A percentile compares a stretch with the other conserved stretches of the same genome.
phyloP scores from a whole-genome alignment of 1,140 invertebrate genomes.

The Nilaparvata lugens region DNA sequence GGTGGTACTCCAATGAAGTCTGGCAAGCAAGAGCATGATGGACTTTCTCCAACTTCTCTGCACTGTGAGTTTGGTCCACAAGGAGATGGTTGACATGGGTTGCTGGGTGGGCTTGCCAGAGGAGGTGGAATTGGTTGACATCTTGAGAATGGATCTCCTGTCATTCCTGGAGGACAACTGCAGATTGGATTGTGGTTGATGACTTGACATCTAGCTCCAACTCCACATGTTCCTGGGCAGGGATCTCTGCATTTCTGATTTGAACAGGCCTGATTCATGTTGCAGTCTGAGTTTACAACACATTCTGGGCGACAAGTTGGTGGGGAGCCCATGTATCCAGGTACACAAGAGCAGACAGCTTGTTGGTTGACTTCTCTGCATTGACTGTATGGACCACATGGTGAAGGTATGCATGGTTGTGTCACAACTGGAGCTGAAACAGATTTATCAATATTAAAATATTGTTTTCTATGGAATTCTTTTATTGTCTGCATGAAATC shows the following conservation, averaged over 20 bases:
- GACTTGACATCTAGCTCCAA: conserved; percentile 40
- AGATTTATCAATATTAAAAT: too few relatives aligned
- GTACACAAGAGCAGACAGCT: conserved; percentile 52
- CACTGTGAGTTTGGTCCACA: conserved; percentile 59
- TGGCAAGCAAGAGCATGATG: conserved; percentile 47
- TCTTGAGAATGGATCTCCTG: conserved; percentile 32
- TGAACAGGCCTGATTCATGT: conserved; percentile 46
- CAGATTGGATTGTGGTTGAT: conserved; percentile 53
- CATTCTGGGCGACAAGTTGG: conserved; percentile 54
- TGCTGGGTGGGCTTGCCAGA: conserved; percentile 18
- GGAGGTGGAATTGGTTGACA: conserved; percentile 23
- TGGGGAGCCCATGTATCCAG: conserved; percentile 48
- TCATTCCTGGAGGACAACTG: conserved; percentile 32
- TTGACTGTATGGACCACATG: conserved; percentile 58
- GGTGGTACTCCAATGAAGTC: conserved; percentile 40
- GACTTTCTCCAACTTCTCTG: conserved; percentile 42
- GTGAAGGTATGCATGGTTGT: conserved; percentile 56
- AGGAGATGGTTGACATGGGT: conserved; percentile 40
- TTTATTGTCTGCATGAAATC: too few relatives aligned
- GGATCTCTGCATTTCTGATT: conserved; percentile 51
- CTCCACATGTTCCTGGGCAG: conserved; percentile 51
- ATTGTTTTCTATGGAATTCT: too few relatives aligned
- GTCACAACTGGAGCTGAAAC: conserved; percentile 17
- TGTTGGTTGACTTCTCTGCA: conserved; percentile 47
- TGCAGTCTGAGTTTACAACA: conserved; percentile 48